Conservation (phyloP, 1,140 invertebrate genomes). For the Drosophila takahashii region DNA sequence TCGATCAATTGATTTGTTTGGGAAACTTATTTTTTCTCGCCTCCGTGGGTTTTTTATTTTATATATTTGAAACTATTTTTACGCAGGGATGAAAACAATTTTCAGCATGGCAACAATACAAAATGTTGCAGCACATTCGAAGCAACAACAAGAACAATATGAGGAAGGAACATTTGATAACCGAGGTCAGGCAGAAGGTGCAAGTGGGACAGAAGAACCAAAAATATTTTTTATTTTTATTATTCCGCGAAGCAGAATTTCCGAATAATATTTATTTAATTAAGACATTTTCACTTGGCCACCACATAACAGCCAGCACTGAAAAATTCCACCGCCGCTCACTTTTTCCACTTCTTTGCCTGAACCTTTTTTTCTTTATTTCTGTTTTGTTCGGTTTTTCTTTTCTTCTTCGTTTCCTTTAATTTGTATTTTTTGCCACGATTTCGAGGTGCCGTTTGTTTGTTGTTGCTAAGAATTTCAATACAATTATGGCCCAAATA, state of each 20-base stretch:
- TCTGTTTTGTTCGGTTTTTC: conserved; percentile 12
- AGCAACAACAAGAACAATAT: conserved; percentile 26
- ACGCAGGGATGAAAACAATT: conserved; percentile 17
- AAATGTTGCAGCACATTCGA: conserved; percentile 28
- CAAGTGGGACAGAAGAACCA: conserved; percentile 13
- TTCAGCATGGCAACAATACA: conserved; percentile 43
- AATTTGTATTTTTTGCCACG: conserved; percentile 6
- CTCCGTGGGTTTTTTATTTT: conserved; percentile 1
- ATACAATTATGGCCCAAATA: conserved; percentile 68
- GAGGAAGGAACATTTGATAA: conserved; percentile 29
- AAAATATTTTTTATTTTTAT: neutral
- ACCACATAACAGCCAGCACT: conserved; percentile 16
- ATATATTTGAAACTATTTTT: conserved; percentile 36
- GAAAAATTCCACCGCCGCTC: conserved; percentile 26
- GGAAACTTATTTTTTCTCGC: conserved; percentile 3
- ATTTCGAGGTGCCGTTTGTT: conserved; percentile 2
- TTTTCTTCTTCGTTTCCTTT: conserved; percentile 26
- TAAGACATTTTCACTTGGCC: conserved; percentile 35
- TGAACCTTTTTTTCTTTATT: conserved; percentile 14
- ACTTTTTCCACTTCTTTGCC: conserved; percentile 55
- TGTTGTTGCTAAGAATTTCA: conserved; percentile 68
- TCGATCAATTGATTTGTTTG: conserved; percentile 2
- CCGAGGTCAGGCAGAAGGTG: conserved; percentile 32
- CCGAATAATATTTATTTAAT: conserved; percentile 57
- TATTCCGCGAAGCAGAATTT: conserved; percentile 18